Percentiles rank a stretch among this genome's conserved stretches.
These are phyloP conservation scores for Acrobasis consociella DNA, from an alignment of 2,888 invertebrate genomes.

Conservation along the genomic window DNA sequence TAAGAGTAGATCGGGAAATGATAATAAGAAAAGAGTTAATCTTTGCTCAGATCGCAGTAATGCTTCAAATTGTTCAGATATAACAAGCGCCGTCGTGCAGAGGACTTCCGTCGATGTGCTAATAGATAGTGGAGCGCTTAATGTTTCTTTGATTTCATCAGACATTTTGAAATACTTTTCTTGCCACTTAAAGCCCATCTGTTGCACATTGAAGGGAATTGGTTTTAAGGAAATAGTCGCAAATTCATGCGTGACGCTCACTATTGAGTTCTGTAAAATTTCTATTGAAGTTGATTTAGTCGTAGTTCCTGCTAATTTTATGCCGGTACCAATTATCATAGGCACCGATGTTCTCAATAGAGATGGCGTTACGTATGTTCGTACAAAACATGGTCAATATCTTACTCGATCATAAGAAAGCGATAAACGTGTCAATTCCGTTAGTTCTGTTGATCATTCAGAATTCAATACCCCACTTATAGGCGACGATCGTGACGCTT, in stretches of 20 bases:
- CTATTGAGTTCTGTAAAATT: constrained; percentile 24
- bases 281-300: constrained; percentile 33
- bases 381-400: constrained; percentile 15
- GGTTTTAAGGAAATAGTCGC: neutral
- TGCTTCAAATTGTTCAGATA: no score
- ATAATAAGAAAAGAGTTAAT: constrained; percentile 27
- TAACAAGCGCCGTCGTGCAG: constrained; percentile 26
- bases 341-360: constrained; percentile 10
- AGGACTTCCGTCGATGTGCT: constrained; percentile 28
- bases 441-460: no score
- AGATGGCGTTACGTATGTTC: constrained; percentile 11
- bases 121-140: constrained; percentile 26
- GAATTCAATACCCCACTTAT: no score
- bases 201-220: constrained; percentile 1
- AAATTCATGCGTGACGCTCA: neutral
- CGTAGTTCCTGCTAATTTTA: constrained; percentile 11
- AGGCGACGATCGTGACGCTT: no score
- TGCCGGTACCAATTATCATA: constrained; percentile 9
- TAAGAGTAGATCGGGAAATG: constrained; percentile 27
- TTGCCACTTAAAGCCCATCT: neutral
- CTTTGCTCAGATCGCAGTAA: constrained; percentile 25
- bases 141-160: constrained; percentile 23
- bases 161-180: constrained; percentile 9
- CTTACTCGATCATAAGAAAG: neutral
- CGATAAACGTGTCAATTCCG: no score